Percentiles rank a stretch among this genome's conserved stretches.
Conservation (phyloP, 2,888 invertebrate species). For the Heterodera filipjevi region DNA sequence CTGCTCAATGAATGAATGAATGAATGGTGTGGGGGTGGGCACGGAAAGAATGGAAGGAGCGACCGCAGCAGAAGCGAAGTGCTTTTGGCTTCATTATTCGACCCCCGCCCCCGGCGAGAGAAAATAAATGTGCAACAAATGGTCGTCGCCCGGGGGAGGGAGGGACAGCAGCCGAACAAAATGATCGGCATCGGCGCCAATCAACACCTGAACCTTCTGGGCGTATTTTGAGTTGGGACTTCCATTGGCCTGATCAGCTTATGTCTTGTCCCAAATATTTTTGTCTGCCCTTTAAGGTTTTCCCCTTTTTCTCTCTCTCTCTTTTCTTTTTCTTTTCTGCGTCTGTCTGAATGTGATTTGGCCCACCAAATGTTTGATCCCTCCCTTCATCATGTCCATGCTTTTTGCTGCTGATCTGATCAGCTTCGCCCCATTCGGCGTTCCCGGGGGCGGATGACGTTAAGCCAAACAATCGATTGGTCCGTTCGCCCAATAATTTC, state of each 20-base stretch:
- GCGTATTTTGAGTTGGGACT: neutral
- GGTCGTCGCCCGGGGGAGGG: neutral
- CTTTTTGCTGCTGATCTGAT: neutral
- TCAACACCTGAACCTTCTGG: neutral
- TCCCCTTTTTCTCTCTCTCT: neutral
- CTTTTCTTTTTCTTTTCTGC: neutral
- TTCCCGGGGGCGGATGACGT: neutral
- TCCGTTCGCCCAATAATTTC: neutral
- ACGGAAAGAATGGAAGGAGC: neutral
- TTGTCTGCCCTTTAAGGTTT: neutral
- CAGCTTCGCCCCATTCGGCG: neutral
- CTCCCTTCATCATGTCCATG: neutral
- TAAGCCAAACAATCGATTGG: neutral
- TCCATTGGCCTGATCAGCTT: neutral
- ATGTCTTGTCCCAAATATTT: neutral
- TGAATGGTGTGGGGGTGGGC: neutral
- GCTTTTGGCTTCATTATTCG: neutral
- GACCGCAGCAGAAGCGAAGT: neutral
- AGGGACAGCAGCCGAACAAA: neutral
- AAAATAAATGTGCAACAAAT: slow-evolving; percentile 7
- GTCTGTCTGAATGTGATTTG: neutral
- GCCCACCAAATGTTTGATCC: slow-evolving; percentile 1
- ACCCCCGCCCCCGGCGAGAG: neutral
- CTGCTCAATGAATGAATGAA: neutral
- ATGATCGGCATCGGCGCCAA: slow-evolving; percentile 2